Evolutionary conservation across 2,888 invertebrate genomes (phyloP).

Genomic region (Caenorhabditis auriculariae): DNA sequence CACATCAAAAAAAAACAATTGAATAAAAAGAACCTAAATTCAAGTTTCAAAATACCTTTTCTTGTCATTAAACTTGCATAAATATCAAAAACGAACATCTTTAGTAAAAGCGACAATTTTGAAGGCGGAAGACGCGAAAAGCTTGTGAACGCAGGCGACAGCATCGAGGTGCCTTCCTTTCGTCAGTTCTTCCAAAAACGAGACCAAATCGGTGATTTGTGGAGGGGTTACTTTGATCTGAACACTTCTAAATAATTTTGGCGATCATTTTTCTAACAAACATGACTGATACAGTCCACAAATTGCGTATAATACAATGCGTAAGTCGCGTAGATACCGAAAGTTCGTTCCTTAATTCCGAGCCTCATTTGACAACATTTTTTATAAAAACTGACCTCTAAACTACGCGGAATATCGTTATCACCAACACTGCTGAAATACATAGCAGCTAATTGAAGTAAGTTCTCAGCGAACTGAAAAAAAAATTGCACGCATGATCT

Average conservation of each 20-base stretch:
- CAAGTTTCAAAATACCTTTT: too few species aligned
- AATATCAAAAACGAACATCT: too few species aligned
- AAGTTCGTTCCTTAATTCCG: constrained; percentile 26
- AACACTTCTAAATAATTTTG: not conserved
- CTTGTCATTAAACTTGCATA: too few species aligned
- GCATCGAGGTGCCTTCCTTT: constrained; percentile 14
- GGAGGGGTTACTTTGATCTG: constrained; percentile 24
- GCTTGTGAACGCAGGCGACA: constrained; percentile 19
- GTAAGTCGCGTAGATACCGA: constrained; percentile 39
- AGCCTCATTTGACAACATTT: not conserved
- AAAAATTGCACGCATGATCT: not conserved
- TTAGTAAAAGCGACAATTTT: constrained; percentile 9
- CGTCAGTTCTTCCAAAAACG: constrained; percentile 9
- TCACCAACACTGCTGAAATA: constrained; percentile 12
- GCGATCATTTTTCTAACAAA: constrained; percentile 9
- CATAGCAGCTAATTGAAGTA: constrained; percentile 25
- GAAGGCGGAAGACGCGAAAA: constrained; percentile 28
- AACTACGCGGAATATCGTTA: not conserved
- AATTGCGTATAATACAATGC: constrained; percentile 37
- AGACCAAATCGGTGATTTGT: constrained; percentile 15
- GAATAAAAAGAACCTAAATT: too few species aligned
- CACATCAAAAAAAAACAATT: too few species aligned
- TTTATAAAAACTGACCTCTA: constrained; percentile 1
- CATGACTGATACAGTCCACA: constrained; percentile 28
- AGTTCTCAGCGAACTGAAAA: constrained; percentile 38